Percentiles rank a stretch among this genome's conserved stretches.
These are phyloP conservation scores for Pectinophora gossypiella DNA, from an alignment of 1,140 invertebrate species.

Conservation along the genomic window DNA sequence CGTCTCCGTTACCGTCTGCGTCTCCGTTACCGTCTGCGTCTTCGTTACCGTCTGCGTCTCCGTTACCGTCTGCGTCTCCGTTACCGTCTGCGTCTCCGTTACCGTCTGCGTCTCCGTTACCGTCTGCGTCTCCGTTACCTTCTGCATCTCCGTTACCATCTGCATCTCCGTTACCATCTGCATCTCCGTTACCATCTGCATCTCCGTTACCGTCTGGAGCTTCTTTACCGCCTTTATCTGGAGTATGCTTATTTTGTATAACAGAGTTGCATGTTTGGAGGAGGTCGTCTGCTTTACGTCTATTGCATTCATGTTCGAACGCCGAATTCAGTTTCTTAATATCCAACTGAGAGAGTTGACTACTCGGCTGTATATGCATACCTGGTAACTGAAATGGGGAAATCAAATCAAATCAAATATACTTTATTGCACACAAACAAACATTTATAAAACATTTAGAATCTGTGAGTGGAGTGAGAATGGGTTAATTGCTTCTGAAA, in stretches of 20 bases:
- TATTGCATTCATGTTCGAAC: constrained; percentile 1
- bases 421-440: too few relatives aligned
- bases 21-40: not conserved
- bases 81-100: not conserved
- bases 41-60: not conserved
- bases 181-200: not conserved
- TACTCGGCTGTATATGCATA: not conserved
- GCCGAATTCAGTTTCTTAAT: not conserved
- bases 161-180: not conserved
- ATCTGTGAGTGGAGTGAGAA: too few relatives aligned
- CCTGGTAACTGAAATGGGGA: not conserved
- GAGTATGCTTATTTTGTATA: not conserved
- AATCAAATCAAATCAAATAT: too few relatives aligned
- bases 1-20: not conserved
- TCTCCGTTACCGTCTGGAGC: not conserved
- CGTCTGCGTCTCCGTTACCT: not conserved
- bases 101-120: not conserved
- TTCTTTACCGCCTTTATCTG: too few relatives aligned
- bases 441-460: too few relatives aligned
- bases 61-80: not conserved
- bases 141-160: too few relatives aligned
- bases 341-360: not conserved
- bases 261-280: not conserved
- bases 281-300: not conserved
- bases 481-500: too few relatives aligned